phyloP scores from a whole-genome alignment of 1,140 invertebrate species.

The Drosophila tristis region DNA sequence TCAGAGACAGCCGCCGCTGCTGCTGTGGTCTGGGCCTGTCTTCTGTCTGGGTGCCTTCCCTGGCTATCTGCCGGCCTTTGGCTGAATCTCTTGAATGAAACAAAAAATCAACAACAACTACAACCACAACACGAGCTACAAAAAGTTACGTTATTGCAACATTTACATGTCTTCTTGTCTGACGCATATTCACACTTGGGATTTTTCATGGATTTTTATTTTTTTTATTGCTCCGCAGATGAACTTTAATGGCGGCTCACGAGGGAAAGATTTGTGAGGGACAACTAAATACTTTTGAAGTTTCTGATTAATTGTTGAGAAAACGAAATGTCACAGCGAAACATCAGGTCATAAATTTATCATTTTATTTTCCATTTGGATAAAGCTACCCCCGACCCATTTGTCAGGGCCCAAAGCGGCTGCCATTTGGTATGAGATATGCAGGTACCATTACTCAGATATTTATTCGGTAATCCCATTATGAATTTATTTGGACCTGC shows the following conservation, averaged over 20 bases:
- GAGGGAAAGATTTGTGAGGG: background rate
- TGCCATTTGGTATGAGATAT: conserved; percentile 18
- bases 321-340: conserved; percentile 32
- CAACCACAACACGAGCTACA: conserved; percentile 31
- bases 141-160: conserved; percentile 68
- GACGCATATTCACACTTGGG: conserved; percentile 67
- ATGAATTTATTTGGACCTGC: conserved; percentile 18
- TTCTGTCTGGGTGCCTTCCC: conserved; percentile 39
- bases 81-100: conserved; percentile 47
- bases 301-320: conserved; percentile 33
- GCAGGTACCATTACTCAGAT: conserved; percentile 28
- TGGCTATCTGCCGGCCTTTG: conserved; percentile 59
- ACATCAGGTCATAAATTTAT: conserved; percentile 12
- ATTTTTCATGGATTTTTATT: conserved; percentile 24
- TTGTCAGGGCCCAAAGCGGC: conserved; percentile 19
- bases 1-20: conserved; percentile 25
- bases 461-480: conserved; percentile 35
- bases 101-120: conserved; percentile 14
- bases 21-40: conserved; percentile 21
- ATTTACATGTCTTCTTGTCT: conserved; percentile 55
- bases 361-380: background rate
- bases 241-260: conserved; percentile 5
- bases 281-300: conserved; percentile 6
- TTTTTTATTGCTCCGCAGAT: background rate
- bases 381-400: conserved; percentile 13